These are phyloP conservation scores for Dorcus hopei DNA, from an alignment of 2,888 invertebrate genomes.

Conservation along the genomic window DNA sequence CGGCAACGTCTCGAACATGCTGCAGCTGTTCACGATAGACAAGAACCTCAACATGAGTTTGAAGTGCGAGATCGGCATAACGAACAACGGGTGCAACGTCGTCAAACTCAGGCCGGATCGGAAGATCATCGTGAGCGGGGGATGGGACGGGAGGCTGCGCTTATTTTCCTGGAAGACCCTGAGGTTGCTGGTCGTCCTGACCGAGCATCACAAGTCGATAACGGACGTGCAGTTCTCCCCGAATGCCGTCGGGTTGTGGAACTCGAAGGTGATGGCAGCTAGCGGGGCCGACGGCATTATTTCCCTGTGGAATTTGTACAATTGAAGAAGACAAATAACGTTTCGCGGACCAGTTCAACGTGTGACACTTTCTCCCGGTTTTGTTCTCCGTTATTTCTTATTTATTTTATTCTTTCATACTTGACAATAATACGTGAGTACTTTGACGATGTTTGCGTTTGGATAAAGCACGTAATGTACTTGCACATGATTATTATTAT, in stretches of 20 bases:
- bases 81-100: slow-evolving; percentile 70
- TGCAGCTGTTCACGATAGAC: slow-evolving; percentile 61
- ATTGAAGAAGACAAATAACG: slow-evolving; percentile 44
- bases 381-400: no score
- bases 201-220: slow-evolving; percentile 68
- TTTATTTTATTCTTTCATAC: no score
- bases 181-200: slow-evolving; percentile 67
- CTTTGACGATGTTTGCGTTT: no score
- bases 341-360: no score
- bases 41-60: slow-evolving; percentile 56
- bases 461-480: no score
- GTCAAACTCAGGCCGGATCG: slow-evolving; percentile 66
- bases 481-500: no score
- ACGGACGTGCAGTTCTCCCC: slow-evolving; percentile 71
- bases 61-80: slow-evolving; percentile 62
- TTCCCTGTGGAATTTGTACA: slow-evolving; percentile 78
- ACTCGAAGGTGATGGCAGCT: slow-evolving; percentile 75
- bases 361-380: no score
- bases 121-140: slow-evolving; percentile 70
- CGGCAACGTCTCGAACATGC: slow-evolving; percentile 61
- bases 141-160: slow-evolving; percentile 74
- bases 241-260: slow-evolving; percentile 63
- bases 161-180: slow-evolving; percentile 77
- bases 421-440: no score
- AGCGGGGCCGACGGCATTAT: slow-evolving; percentile 73